These are phyloP conservation scores for Nycticebus coucang DNA, from an alignment of 2,113 vertebrate genomes.

Conservation along the genomic window DNA sequence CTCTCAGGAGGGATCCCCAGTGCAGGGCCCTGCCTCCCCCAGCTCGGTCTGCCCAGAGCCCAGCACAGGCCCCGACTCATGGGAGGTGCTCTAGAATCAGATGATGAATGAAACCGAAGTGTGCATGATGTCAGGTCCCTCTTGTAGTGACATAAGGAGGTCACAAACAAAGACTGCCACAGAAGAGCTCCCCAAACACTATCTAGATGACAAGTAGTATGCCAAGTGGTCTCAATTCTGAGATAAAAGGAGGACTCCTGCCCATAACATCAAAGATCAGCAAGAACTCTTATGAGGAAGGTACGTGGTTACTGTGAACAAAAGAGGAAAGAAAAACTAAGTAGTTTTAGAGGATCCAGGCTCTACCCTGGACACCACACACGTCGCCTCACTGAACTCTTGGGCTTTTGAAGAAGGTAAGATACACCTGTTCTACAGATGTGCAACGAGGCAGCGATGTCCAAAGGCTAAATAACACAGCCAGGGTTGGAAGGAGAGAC, in stretches of 20 bases:
- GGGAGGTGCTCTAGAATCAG: background rate
- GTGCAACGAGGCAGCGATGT: background rate
- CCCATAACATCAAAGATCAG: conserved; percentile 28
- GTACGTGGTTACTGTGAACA: background rate
- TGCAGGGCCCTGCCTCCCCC: background rate
- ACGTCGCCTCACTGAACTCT: background rate
- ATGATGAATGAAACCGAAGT: background rate
- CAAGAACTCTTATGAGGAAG: background rate
- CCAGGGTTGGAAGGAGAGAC: background rate
- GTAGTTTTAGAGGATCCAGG: background rate
- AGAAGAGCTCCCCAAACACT: background rate
- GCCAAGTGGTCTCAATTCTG: background rate
- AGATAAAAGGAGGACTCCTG: background rate
- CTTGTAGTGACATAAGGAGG: background rate
- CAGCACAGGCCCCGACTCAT: background rate
- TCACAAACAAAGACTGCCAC: background rate
- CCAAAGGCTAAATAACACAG: background rate
- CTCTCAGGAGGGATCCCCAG: background rate
- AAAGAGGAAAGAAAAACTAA: background rate
- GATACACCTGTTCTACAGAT: background rate
- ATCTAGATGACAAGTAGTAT: background rate
- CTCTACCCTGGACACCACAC: background rate
- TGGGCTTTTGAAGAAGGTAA: background rate
- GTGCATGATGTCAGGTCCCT: no score
- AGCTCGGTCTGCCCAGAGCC: background rate